Conservation (phyloP, 2,113 vertebrate genomes). For the Marmota flaviventris region DNA sequence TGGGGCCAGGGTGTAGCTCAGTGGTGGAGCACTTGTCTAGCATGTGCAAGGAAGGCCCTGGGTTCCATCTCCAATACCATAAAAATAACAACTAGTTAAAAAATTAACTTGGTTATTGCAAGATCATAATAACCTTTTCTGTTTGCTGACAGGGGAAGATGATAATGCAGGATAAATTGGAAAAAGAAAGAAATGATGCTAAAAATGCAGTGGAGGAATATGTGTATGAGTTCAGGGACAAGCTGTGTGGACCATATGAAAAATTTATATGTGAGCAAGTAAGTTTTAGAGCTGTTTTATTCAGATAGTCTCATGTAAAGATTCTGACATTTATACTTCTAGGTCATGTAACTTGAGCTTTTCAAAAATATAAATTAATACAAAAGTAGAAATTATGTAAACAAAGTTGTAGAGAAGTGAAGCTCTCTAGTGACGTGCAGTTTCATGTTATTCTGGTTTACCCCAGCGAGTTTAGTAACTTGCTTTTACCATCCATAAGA, state of each 20-base stretch:
- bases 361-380: neutral
- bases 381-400: neutral
- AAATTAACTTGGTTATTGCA: neutral
- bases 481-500: neutral
- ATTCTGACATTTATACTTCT: neutral
- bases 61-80: neutral
- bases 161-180: conserved; percentile 91
- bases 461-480: neutral
- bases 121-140: neutral
- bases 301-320: neutral
- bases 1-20: neutral
- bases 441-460: neutral
- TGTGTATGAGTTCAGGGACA: conserved; percentile 91
- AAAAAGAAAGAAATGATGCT: conserved; percentile 91
- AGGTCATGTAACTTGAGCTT: neutral
- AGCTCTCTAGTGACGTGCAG: neutral
- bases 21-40: neutral
- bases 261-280: conserved; percentile 89
- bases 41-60: neutral
- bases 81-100: neutral
- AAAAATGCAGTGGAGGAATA: conserved; percentile 93
- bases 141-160: conserved; percentile 88
- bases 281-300: neutral
- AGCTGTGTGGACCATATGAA: conserved; percentile 89
- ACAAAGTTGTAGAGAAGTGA: neutral